A percentile compares a stretch with the other conserved stretches of the same genome.
phyloP scores from a whole-genome alignment of 1,140 invertebrate genomes.

The Drosophila arawakana region DNA sequence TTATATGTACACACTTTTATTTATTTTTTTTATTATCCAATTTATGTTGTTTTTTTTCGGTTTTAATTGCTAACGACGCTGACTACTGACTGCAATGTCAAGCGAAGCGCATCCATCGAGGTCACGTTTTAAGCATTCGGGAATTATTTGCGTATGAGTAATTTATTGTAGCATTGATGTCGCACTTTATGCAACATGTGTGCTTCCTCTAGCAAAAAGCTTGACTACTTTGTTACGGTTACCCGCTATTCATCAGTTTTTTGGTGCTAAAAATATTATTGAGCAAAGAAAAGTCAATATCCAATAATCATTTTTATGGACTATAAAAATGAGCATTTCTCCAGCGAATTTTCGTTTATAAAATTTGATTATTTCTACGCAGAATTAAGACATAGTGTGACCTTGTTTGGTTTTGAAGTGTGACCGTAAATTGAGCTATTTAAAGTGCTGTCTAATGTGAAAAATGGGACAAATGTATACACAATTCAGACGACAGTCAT shows the following conservation, averaged over 20 bases:
- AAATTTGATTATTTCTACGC: not conserved
- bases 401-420: not conserved
- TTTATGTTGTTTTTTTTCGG: too few relatives aligned
- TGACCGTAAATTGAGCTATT: not conserved
- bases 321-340: not conserved
- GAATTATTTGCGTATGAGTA: conserved; percentile 21
- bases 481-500: conserved; percentile 17
- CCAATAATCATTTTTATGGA: not conserved
- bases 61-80: too few relatives aligned
- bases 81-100: not conserved
- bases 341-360: too few relatives aligned
- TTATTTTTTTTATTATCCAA: too few relatives aligned
- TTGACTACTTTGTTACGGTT: conserved; percentile 6
- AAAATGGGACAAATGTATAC: not conserved
- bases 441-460: conserved; percentile 1
- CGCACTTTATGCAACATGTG: conserved; percentile 11
- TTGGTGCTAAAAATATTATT: not conserved
- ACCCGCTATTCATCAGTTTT: too few relatives aligned
- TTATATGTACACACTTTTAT: too few relatives aligned
- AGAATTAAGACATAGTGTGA: conserved; percentile 1
- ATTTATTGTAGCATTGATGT: conserved; percentile 14
- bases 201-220: not conserved
- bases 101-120: conserved; percentile 10
- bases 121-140: conserved; percentile 13
- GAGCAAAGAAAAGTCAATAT: not conserved